Base-by-base conservation (phyloP, 2,888 invertebrate genomes). In the Leucania comma region DNA sequence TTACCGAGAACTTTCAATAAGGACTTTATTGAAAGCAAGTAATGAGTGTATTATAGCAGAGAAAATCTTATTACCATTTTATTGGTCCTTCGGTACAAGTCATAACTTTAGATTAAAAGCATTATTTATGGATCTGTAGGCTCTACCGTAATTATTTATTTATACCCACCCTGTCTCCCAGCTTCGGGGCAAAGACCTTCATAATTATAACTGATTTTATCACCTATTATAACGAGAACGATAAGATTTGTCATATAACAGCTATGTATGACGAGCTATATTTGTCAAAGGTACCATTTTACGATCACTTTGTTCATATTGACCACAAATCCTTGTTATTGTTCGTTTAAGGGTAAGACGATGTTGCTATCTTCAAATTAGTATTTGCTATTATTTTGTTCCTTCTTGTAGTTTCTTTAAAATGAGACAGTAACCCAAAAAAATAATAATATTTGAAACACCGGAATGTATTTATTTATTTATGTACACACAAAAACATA, bases 311-410 rank as follows among this genome's bases (percentile, higher is more conserved):
- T 46, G 84, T 72, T 70, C 68, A 85, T 88, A 90, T 87, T 89
- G 88, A 86, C 87, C 89, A 88, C 89, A 90, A 88, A 90, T 89
- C 86, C 83, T 86, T 83, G 86, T 87, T 88, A 88, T 86, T 81
- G 80, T 77, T 74, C 79, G 54, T 68, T 89, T 85, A 87, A 86
- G 86, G 84, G 75, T 17, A 66, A 72, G 80, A 54, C 14, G 17
- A 38, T 14, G 12, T 12, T 3, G 38, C 4, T 3, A 2, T 4
- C 38, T 38, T 12, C 12, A 14, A 38, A 38, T 3, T 38, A 3
- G 35, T 35, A 38, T 38, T 9, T 46, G 29, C 17, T 22, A 10
- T 5, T 9, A 10, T 9, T 26, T 46, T 61, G n/a, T 29, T 1
- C 17, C n/a, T n/a, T n/a, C n/a, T n/a, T n/a, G n/a, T n/a, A n/a